phyloP scores from a whole-genome alignment of 2,888 invertebrate species.

The Amiota mariae region DNA sequence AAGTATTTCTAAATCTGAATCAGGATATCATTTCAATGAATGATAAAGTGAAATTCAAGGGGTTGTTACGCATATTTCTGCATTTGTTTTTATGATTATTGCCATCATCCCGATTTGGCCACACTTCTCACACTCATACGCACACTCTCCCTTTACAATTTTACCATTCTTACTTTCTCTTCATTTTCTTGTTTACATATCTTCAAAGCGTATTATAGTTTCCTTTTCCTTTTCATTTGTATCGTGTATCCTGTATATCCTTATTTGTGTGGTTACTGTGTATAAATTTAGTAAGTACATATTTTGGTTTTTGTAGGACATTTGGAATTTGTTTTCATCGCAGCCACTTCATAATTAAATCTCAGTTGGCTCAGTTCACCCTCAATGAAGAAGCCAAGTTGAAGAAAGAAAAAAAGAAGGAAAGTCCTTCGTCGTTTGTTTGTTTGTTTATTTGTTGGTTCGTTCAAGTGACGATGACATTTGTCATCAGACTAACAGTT shows the following conservation, averaged over 20 bases:
- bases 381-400: neutral
- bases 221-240: too few relatives aligned
- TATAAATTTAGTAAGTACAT: too few relatives aligned
- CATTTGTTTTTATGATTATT: slow-evolving; percentile 69
- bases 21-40: slow-evolving; percentile 10
- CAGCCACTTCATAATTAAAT: slow-evolving; percentile 27
- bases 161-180: slow-evolving; percentile 69
- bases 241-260: too few relatives aligned
- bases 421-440: neutral
- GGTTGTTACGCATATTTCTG: slow-evolving; percentile 52
- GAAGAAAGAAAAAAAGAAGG: too few relatives aligned
- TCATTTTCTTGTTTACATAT: slow-evolving; percentile 49
- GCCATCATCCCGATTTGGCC: slow-evolving; percentile 53
- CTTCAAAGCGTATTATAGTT: slow-evolving; percentile 26
- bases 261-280: too few relatives aligned
- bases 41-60: slow-evolving; percentile 63
- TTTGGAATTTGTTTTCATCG: slow-evolving; percentile 36
- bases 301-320: neutral
- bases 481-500: slow-evolving; percentile 69
- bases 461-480: slow-evolving; percentile 49
- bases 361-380: slow-evolving; percentile 3
- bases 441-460: neutral
- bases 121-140: slow-evolving; percentile 27
- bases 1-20: slow-evolving; percentile 40
- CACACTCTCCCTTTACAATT: neutral